Evolutionary conservation across 2,888 invertebrate species (phyloP).

Genomic region (Taenaris catops): DNA sequence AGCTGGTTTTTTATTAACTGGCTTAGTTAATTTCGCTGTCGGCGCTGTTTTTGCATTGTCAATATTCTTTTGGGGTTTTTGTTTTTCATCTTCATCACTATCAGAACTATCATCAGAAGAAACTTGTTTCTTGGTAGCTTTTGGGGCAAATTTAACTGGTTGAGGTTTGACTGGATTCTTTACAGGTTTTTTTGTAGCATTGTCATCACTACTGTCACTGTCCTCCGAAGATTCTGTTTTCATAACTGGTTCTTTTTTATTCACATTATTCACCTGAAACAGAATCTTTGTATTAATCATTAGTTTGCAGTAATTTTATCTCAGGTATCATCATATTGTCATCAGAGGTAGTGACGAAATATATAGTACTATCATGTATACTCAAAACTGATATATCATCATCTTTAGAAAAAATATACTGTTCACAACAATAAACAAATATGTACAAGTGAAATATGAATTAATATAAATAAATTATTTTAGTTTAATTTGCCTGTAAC

Average conservation of each 20-base stretch:
- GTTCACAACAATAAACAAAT: no score
- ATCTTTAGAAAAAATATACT: slow-evolving; percentile 24
- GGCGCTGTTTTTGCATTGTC: slow-evolving; percentile 14
- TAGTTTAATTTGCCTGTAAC: no score
- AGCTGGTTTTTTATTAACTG: slow-evolving; percentile 41
- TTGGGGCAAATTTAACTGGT: slow-evolving; percentile 29
- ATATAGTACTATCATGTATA: slow-evolving; percentile 35
- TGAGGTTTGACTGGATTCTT: slow-evolving; percentile 22
- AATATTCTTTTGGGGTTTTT: slow-evolving; percentile 27
- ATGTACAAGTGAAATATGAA: slow-evolving; percentile 36
- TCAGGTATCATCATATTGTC: no score
- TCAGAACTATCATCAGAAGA: slow-evolving; percentile 50
- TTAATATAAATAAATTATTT: no score
- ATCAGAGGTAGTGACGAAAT: slow-evolving; percentile 72
- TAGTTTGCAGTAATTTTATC: no score
- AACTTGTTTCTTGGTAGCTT: slow-evolving; percentile 35
- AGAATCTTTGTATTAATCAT: no score
- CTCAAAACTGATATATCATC: slow-evolving; percentile 43
- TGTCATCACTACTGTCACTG: slow-evolving; percentile 41
- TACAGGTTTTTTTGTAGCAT: slow-evolving; percentile 30
- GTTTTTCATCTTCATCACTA: slow-evolving; percentile 51
- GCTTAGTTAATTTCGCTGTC: slow-evolving; percentile 29
- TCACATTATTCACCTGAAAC: slow-evolving; percentile 25
- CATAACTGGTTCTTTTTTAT: slow-evolving; percentile 41
- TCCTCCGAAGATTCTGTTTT: slow-evolving; percentile 43